Percentiles rank a stretch among this genome's conserved stretches.
Conservation (phyloP, 2,113 vertebrate species). For the human (Homo sapiens) region GRCh38 chr4:52146001-52146500, state of each 20-base stretch:
- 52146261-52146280: no score
- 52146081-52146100: not conserved
- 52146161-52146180: not conserved
- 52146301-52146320: no score
- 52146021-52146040: not conserved
- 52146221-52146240: no score
- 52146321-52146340: no score
- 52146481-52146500: not conserved
- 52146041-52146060: not conserved
- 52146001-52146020: not conserved
- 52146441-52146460: not conserved
- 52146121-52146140: no score
- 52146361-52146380: not conserved
- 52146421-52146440: not conserved
- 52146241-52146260: no score
- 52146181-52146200: no score
- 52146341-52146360: not conserved
- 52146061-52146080: no score
- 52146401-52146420: not conserved
- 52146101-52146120: not conserved
- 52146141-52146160: not conserved
- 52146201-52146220: no score
- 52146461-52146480: not conserved
- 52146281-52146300: no score
- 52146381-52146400: not conserved